Percentiles rank a stretch among this genome's conserved stretches.
These are phyloP conservation scores for Hyperoplus immaculatus DNA, from an alignment of 2,797 vertebrate species.

Conservation along the genomic window DNA sequence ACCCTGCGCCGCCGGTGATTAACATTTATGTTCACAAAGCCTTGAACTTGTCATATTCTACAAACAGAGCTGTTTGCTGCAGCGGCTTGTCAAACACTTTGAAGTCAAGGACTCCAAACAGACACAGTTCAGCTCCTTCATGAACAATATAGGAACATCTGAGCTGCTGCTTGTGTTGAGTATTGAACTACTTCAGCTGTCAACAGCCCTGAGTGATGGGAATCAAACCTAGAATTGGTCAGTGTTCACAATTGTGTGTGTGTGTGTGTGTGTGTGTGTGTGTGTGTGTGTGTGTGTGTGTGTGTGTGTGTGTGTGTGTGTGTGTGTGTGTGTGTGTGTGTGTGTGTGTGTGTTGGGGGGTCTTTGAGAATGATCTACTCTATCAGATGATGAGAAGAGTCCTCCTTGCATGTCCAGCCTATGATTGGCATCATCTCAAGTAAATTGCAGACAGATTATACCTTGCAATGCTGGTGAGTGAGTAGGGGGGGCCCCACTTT, in stretches of 20 bases:
- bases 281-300: no score
- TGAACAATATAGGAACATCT: not conserved
- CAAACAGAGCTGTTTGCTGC: conserved; percentile 33
- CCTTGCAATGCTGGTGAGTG: conserved; percentile 22
- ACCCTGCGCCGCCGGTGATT: conserved; percentile 33
- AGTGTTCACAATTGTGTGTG: not conserved
- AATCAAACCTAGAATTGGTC: conserved; percentile 26
- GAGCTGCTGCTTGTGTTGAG: not conserved
- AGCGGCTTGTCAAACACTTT: conserved; percentile 33
- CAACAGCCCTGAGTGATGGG: conserved; percentile 17
- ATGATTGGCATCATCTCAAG: conserved; percentile 51
- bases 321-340: no score
- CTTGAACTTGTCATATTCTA: conserved; percentile 46
- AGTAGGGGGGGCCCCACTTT: conserved; percentile 45
- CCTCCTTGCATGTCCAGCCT: not conserved
- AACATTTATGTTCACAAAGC: conserved; percentile 41
- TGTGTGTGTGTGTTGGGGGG: no score
- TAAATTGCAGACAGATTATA: conserved; percentile 55
- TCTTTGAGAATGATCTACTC: conserved; percentile 7
- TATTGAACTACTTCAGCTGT: conserved; percentile 18
- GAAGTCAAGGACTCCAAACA: conserved; percentile 31
- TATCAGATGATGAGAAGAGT: conserved; percentile 21
- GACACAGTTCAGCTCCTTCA: not conserved
- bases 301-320: no score
- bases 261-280: no score